Conservation (phyloP, 2,888 invertebrate species). For the Hartigia nigra region DNA sequence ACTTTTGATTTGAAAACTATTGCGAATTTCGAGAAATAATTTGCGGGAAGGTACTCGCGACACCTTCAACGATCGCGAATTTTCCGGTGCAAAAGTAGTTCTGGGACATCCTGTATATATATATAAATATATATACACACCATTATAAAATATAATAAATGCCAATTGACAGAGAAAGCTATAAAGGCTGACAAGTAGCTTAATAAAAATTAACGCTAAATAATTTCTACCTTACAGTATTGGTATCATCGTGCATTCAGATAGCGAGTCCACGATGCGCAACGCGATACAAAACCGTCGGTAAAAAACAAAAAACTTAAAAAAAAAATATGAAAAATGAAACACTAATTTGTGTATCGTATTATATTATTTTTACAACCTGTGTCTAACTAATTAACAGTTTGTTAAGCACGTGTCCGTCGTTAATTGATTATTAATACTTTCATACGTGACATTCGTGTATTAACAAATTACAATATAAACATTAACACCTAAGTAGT, state of each 20-base stretch:
- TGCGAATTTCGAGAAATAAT: too few species aligned
- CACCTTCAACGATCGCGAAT: too few species aligned
- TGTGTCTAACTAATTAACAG: not conserved
- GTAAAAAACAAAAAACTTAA: not conserved
- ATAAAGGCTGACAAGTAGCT: not conserved
- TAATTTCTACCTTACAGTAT: slow-evolving; percentile 1
- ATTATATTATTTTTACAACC: not conserved
- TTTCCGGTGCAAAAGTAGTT: too few species aligned
- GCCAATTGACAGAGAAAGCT: not conserved
- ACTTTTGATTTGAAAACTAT: too few species aligned
- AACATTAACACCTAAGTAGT: not conserved
- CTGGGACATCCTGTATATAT: too few species aligned
- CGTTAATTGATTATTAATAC: not conserved
- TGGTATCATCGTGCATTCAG: slow-evolving; percentile 6
- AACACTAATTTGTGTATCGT: not conserved
- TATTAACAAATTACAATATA: not conserved
- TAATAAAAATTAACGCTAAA: not conserved
- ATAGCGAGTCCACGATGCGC: slow-evolving; percentile 7
- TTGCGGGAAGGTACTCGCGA: too few species aligned
- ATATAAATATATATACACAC: not conserved
- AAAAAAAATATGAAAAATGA: not conserved
- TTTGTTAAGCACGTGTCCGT: too few species aligned
- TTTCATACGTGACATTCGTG: not conserved
- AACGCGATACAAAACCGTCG: slow-evolving; percentile 10
- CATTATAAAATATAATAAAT: not conserved